Evolutionary conservation across 2,113 vertebrate species (phyloP), one percentile per base, ranked within the genome.

Genomic region (Oryzias curvinotus): DNA sequence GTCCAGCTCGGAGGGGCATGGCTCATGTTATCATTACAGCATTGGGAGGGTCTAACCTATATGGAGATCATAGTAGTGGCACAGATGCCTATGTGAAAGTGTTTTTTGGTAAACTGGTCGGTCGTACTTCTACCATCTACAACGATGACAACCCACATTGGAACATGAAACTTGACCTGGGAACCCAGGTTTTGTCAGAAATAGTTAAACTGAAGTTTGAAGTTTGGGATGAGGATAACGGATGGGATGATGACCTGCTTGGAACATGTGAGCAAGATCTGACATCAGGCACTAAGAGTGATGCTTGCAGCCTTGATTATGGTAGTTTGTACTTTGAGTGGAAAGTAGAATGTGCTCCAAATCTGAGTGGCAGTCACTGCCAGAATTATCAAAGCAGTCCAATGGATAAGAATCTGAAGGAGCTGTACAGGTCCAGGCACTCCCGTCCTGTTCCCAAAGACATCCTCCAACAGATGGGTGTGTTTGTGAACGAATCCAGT

Each of bases 61-160:
- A 88, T 89, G 95, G 95, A 0, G 94, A 95, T 67, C 0, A 0
- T 1, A 0, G 0, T 8, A 86, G 89, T 0, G 1, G 21, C 1
- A 92, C 95, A 0, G 95, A 96, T 93, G 95, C 88, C 5, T 96
- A 84, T 0, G 82, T 96, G 12, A 94, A 93, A 67, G 81, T 94
- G 16, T 89, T 61, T 0, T 17, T 85, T 48, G 87, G 81, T 5
- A 43, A 68, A 1, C 4, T 30, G 23, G 14, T 83, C 1, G 44
- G 0, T 3, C 84, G 83, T 21, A 87, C 92, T 0, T 0, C 0
- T 0, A 88, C 92, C 0, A 80, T 94, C 23, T 14, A 56, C 59
- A 88, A 95, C 60, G 75, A 90, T 51, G 83, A 95, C 78, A 21
- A 91, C 57, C 95, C 94, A 1, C 7, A 2, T 21, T 96, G 94